These are phyloP conservation scores for Sinella curviseta DNA, from an alignment of 1,140 invertebrate species.

Conservation along the genomic window DNA sequence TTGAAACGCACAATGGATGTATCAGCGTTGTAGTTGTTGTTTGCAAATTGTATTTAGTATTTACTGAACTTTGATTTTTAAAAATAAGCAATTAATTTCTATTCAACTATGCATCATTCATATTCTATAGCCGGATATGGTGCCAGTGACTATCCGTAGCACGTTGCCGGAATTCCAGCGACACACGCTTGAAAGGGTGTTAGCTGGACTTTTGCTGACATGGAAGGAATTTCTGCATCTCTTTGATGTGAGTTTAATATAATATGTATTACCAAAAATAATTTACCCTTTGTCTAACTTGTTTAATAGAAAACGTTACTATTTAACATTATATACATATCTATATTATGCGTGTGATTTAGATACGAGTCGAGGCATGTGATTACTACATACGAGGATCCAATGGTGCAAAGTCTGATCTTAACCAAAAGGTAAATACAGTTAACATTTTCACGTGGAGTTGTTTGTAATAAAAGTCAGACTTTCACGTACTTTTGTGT, in stretches of 20 bases:
- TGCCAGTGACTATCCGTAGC: slow-evolving; percentile 27
- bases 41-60: too few species aligned
- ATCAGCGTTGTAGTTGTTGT: too few species aligned
- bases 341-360: not conserved
- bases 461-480: too few species aligned
- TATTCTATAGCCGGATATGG: slow-evolving; percentile 17
- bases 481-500: too few species aligned
- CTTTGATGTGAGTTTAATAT: not conserved
- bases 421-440: not conserved
- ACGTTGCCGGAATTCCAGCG: slow-evolving; percentile 26
- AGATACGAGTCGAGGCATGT: not conserved
- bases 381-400: slow-evolving; percentile 25
- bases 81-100: too few species aligned
- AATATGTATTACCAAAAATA: too few species aligned
- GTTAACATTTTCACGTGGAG: not conserved
- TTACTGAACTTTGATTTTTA: too few species aligned
- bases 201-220: slow-evolving; percentile 22
- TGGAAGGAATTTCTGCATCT: slow-evolving; percentile 30
- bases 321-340: not conserved
- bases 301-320: too few species aligned
- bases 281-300: too few species aligned
- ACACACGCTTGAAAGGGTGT: not conserved
- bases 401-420: not conserved
- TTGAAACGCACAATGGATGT: too few species aligned
- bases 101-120: too few species aligned